Base-by-base conservation (phyloP, 2,888 invertebrate genomes). In the Xestia xanthographa region DNA sequence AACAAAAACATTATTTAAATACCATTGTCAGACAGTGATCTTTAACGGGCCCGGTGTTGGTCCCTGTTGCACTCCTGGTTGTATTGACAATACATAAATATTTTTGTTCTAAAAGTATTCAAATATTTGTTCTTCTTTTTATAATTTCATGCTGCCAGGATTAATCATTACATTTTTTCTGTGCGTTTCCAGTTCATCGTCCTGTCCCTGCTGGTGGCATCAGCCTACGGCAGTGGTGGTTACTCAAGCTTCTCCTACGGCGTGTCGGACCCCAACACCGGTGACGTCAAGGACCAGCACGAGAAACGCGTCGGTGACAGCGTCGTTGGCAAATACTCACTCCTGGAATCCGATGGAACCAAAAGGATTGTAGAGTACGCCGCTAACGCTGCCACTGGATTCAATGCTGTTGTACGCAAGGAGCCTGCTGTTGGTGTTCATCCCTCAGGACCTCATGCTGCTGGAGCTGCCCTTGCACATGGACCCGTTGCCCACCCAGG, bases 261-360 rank as follows among this genome's bases (percentile, higher is more conserved):
- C 45, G 94, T 94, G 11, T 92, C 93, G 66, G 94, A 94, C 84
- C 94, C 94, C 11, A 91, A 93, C 87, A 94, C 94, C 53, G 94
- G 94, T 60, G 94, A 94, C 78, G 88, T 93, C 58, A 94, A 94
- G 79, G 93, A 93, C 72, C 97, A 97, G 91, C 97, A 97, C 69
- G 97, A 97, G 92, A 96, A 96, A 43, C 97, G 97, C 29, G 95
- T 96, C 70, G 97, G 97, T 34, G 97, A 97, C 91, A 97, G 96
- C 77, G 97, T 97, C n/a, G 97, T 97, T 62, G 94, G 94, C 43
- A 93, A 94, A 89, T 94, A 94, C 88, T 94, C 94, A n/a, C 90
- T 94, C 53, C 89, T 97, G 93, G 90, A 97, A 87, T 95, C 97
- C 2, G 97, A 97, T 90, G 97, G 97, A 84, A 97, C 96, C 14